Base-by-base conservation (phyloP, 2,113 vertebrate species). In the Atherinomorus stipes region DNA sequence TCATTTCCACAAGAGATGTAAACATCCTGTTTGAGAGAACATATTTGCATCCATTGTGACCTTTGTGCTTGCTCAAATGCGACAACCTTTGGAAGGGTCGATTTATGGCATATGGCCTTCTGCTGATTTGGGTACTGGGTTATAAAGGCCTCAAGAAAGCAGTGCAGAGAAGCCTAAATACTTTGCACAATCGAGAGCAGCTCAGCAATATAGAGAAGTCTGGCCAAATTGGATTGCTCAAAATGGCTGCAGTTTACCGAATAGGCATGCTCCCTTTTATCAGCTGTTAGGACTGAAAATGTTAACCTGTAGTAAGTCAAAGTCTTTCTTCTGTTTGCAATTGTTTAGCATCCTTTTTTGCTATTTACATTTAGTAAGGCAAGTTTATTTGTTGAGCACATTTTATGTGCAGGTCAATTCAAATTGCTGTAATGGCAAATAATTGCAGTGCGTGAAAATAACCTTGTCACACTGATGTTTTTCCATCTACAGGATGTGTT, bases 91-190 rank as follows among this genome's bases (percentile, higher is more conserved):
- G 0, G 52, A 64, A 40, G 52, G 22, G 54, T 38, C 11, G 53
- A 38, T 26, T 54, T 60, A 62, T 70, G 53, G 19, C 31, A 3
- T 56, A 45, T 60, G 45, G 52, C 26, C 53, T 59, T 26, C 38
- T 47, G 51, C 62, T 63, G 56, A 56, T 70, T 67, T 38, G 68
- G 47, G 54, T 25, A n/a, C 21, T 21, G 44, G 60, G 9, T 21
- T 59, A 56, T 67, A 58, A 77, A 60, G 18, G 47, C 28, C 18
- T 73, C 22, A 13, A 16, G 34, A 45, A 25, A 34, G 70, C 57
- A 54, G 28, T 65, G 53, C 50, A 64, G 13, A 15, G n/a, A 12
- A 68, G 60, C 26, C 23, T 50, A 38, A 62, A 53, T 64, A 71
- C 15, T 70, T 56, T 73, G 61, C 19, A 6, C 7, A 5, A 59